Base-by-base conservation (phyloP, 2,113 vertebrate species). In the Pterocles orientalis region DNA sequence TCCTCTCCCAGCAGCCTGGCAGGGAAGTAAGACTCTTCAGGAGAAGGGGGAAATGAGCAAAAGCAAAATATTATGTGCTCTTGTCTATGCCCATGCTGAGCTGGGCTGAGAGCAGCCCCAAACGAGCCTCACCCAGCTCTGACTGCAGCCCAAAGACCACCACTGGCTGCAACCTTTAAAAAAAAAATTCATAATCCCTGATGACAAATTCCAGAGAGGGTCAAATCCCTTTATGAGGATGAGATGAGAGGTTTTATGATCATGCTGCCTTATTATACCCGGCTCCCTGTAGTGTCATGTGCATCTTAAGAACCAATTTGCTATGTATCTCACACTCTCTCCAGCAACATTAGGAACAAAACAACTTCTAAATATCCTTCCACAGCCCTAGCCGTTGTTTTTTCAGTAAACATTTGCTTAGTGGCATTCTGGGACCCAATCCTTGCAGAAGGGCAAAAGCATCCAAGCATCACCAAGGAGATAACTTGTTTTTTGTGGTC, bases 251-350 rank as follows among this genome's bases (percentile, higher is more conserved):
- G 16, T 82, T 97, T 97, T 95, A 96, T 69, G 95, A 71, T 94
- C 94, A 54, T 33, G 3, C 18, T 79, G 81, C 39, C 47, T 88
- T 90, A 50, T 94, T 86, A 88, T 71, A 57, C n/a, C 1, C 5
- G 0, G 62, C 94, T 97, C 95, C 96, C 96, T 43, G 82, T 43
- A 58, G 94, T 70, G 95, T 54, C 80, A 65, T 93, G n/a, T 11
- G 56, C 92, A 94, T 94, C 82, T 82, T 60, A 83, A 94, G 89
- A 96, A 75, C 85, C 92, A 77, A 92, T 96, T 96, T 95, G 43
- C 86, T 71, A 21, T 36, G 82, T 36, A 48, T 82, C 48, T 87
- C 50, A 8, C 61, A 86, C 90, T 92, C 73, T 92, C 81, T 92
- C 79, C 70, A 90, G 76, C 51, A 86, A 53, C 70, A 86, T 88